A percentile compares a stretch with the other conserved stretches of the same genome.
Conservation (phyloP, 2,113 vertebrate genomes). For the Struthidea cinerea region DNA sequence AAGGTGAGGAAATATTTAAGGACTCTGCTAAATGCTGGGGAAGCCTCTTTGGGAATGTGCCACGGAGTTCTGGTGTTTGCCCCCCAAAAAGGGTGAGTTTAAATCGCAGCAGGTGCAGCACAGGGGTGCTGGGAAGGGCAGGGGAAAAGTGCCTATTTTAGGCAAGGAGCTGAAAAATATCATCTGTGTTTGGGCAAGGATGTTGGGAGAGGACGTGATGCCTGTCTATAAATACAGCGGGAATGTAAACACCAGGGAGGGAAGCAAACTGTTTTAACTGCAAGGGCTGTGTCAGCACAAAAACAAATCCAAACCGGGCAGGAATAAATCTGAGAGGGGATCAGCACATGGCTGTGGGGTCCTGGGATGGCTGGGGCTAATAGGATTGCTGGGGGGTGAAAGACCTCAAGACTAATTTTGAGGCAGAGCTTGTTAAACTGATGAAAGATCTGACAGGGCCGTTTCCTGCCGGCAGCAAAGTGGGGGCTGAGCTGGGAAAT, state of each 20-base stretch:
- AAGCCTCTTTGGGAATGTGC: not conserved
- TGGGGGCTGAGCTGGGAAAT: conserved; percentile 16
- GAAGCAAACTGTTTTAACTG: not conserved
- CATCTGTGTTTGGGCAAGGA: not conserved
- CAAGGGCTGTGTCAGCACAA: conserved; percentile 7
- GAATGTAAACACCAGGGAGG: conserved; percentile 36
- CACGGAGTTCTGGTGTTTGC: not conserved
- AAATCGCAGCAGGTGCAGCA: not conserved
- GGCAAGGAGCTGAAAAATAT: not conserved
- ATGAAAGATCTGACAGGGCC: not conserved
- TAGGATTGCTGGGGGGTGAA: not conserved
- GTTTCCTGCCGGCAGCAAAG: not conserved
- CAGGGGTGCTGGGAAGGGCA: not conserved
- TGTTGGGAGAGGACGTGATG: not conserved
- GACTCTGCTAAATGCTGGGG: rapidly evolving
- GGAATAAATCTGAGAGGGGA: not conserved
- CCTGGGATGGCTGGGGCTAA: not conserved
- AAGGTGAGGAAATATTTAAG: not conserved
- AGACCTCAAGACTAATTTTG: not conserved
- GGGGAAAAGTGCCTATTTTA: not conserved
- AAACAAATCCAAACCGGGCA: not conserved
- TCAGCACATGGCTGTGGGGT: not conserved
- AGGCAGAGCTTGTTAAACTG: conserved; percentile 33
- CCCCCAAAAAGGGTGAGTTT: not conserved
- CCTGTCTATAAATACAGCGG: conserved; percentile 22